Evolutionary conservation across 2,888 invertebrate species (phyloP).

Genomic region (Drosophila sordidapex): DNA sequence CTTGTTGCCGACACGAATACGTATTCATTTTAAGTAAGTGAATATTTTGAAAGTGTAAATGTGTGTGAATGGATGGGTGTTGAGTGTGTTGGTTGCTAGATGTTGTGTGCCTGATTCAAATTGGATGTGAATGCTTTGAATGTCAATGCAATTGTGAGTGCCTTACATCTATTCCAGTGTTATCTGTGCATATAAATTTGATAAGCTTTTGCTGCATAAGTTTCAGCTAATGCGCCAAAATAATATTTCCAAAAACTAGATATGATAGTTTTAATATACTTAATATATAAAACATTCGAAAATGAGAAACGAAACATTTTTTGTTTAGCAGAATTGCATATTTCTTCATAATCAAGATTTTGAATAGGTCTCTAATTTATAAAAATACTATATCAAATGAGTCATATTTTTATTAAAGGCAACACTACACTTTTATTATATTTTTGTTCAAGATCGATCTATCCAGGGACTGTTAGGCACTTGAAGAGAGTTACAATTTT

Average conservation of each 20-base stretch:
- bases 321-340: background rate
- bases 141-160: slow-evolving; percentile 20
- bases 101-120: slow-evolving; percentile 9
- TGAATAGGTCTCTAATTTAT: background rate
- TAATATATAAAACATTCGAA: background rate
- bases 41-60: slow-evolving; percentile 4
- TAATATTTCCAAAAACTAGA: background rate
- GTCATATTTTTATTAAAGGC: background rate
- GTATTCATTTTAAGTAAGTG: slow-evolving; percentile 13
- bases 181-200: background rate
- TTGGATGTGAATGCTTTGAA: slow-evolving; percentile 37
- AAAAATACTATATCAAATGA: background rate
- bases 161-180: slow-evolving; percentile 21
- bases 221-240: background rate
- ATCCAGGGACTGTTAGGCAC: background rate
- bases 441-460: background rate
- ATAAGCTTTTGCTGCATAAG: slow-evolving; percentile 2
- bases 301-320: background rate
- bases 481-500: background rate
- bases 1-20: slow-evolving; percentile 5
- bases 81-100: background rate
- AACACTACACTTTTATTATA: background rate
- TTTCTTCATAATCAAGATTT: background rate
- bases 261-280: too few species aligned
- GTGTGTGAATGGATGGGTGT: background rate